Conservation (phyloP, 2,113 vertebrate species). For the Lonchura striata region DNA sequence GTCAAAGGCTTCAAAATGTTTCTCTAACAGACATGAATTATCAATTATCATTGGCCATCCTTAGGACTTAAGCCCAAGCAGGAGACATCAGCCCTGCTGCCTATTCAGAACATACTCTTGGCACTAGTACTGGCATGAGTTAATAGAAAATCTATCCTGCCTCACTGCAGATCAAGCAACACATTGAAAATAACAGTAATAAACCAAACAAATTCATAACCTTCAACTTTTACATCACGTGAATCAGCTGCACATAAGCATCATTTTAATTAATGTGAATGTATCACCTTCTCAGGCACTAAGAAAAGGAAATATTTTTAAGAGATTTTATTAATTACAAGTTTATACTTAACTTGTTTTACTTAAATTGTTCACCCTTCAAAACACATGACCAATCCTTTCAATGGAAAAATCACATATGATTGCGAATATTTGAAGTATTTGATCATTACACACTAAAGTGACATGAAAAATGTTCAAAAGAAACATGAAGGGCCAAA, state of each 20-base stretch:
- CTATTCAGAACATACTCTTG: background rate
- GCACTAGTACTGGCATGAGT: background rate
- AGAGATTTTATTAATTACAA: background rate
- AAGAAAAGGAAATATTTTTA: background rate
- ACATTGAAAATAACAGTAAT: background rate
- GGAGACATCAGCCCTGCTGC: background rate
- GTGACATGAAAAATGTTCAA: background rate
- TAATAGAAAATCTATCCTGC: background rate
- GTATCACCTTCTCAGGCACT: background rate
- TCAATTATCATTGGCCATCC: background rate
- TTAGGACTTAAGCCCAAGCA: background rate
- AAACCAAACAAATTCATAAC: background rate
- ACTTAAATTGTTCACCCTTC: background rate
- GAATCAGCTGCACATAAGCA: background rate
- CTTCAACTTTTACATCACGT: background rate
- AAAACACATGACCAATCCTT: background rate
- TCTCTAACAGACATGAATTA: background rate
- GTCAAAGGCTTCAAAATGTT: background rate
- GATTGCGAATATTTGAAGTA: background rate
- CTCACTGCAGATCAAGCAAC: background rate
- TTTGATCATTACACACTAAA: background rate
- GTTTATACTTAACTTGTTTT: background rate
- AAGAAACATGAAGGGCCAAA: background rate
- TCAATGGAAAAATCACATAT: background rate
- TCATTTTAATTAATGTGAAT: background rate